Evolutionary conservation across 2,113 vertebrate species (phyloP).

Genomic region (Geococcyx californianus): DNA sequence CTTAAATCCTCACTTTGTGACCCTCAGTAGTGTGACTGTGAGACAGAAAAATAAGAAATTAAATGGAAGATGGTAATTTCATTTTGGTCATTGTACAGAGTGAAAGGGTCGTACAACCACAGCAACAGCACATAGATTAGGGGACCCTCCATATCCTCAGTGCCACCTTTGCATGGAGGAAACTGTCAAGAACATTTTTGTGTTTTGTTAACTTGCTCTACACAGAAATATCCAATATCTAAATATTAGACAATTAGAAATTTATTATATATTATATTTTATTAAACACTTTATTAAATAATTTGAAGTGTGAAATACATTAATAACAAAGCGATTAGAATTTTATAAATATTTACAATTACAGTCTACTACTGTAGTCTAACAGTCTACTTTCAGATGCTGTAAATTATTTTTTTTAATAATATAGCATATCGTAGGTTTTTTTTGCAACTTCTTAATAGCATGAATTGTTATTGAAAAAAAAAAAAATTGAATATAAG

Average conservation of each 20-base stretch:
- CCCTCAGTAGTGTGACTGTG: neutral
- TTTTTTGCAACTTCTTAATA: neutral
- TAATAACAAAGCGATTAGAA: neutral
- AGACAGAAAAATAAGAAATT: neutral
- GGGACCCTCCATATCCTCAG: neutral
- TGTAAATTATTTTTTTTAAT: neutral
- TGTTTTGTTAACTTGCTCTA: neutral
- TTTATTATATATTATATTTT: too few relatives aligned
- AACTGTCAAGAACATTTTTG: neutral
- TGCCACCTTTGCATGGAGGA: neutral
- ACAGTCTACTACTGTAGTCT: neutral
- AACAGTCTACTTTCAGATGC: neutral
- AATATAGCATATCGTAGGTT: neutral
- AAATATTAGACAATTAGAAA: too few relatives aligned
- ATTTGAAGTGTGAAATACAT: neutral
- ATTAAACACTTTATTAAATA: neutral
- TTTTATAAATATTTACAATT: slow-evolving; percentile 38
- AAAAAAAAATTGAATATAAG: neutral
- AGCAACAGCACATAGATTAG: neutral
- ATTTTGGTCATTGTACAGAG: neutral
- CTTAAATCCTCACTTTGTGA: neutral
- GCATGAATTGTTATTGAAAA: neutral
- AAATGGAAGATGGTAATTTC: neutral
- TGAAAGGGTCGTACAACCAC: neutral
- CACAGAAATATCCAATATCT: too few relatives aligned